These are phyloP conservation scores for Adelosebastes latens DNA, from an alignment of 2,797 vertebrate genomes.

Conservation along the genomic window DNA sequence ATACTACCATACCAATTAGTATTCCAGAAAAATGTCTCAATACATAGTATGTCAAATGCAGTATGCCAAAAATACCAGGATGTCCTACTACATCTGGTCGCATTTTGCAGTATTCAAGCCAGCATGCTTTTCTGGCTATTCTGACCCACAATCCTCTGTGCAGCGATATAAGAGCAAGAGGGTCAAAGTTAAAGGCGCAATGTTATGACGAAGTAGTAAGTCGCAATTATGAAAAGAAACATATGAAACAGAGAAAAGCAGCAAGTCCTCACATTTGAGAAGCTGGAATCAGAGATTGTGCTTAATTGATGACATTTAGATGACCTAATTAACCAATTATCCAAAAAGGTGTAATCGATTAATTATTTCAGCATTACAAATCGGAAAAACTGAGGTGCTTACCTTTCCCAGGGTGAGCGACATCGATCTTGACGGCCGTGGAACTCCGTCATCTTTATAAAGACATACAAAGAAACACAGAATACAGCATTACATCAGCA, in stretches of 20 bases:
- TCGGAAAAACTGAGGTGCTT: background rate
- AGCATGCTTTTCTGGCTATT: too few relatives aligned
- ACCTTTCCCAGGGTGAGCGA: constrained; percentile 98
- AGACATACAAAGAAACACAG: constrained; percentile 23
- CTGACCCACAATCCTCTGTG: too few relatives aligned
- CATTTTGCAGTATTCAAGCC: too few relatives aligned
- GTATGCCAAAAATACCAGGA: too few relatives aligned
- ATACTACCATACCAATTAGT: too few relatives aligned
- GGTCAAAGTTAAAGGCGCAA: too few relatives aligned
- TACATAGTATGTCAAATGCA: too few relatives aligned
- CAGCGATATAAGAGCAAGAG: too few relatives aligned
- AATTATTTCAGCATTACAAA: background rate
- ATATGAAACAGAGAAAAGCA: background rate
- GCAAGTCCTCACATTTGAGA: background rate
- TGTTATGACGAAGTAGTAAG: too few relatives aligned
- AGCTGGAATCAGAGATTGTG: background rate
- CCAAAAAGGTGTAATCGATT: background rate
- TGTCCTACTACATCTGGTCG: too few relatives aligned
- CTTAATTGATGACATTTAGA: background rate
- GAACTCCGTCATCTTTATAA: constrained; percentile 91
- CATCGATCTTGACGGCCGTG: constrained; percentile 93
- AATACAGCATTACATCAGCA: background rate
- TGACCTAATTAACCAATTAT: background rate
- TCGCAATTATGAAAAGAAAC: too few relatives aligned
- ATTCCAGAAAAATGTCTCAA: too few relatives aligned